Base-by-base conservation (phyloP, 2,888 invertebrate species). In the Blastobasis adustella region DNA sequence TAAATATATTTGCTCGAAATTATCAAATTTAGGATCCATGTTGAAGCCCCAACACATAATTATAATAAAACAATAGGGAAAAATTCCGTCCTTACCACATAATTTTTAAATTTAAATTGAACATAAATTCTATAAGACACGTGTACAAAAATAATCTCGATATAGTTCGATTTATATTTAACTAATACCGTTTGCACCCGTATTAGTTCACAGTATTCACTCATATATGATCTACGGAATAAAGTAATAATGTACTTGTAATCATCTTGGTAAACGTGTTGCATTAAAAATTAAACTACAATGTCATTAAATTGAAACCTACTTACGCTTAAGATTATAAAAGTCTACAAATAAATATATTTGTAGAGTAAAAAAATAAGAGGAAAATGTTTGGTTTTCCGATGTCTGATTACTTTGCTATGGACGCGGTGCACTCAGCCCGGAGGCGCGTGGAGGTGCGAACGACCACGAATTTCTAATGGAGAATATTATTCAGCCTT, bases 281-380 rank as follows among this genome's bases (percentile, higher is more conserved):
- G 57, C 56, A 57, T 58, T 8, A 42, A 42, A 51, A 49, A 49
- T 51, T 50, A 66, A 75, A 64, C 61, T 64, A 71, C 70, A 67
- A 63, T 65, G 67, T 71, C 66, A 71, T 73, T 40, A 60, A 75
- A 76, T 82, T 79, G 78, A 79, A 78, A 71, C 63, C 81, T 83
- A 84, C 79, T 83, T 85, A 85, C 54, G 59, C 71, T 81, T 82
- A 85, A 61, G 51, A 68, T 71, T 76, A 80, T 72, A 73, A 76
- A 73, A 78, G 54, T 79, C 85, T 85, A 86, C 86, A 87, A 86
- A 86, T 79, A 82, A 84, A 82, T 83, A 55, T 76, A 85, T 85
- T 85, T 86, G 86, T 82, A 86, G 86, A 79, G 75, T 87, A 87
- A 82, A 88, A 88, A 88, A 88, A 87, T 86, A 86, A 82, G 63